Percentiles rank a stretch among this genome's conserved stretches.
phyloP scores from a whole-genome alignment of 1,140 invertebrate species.

The Trachelipus rathkii region DNA sequence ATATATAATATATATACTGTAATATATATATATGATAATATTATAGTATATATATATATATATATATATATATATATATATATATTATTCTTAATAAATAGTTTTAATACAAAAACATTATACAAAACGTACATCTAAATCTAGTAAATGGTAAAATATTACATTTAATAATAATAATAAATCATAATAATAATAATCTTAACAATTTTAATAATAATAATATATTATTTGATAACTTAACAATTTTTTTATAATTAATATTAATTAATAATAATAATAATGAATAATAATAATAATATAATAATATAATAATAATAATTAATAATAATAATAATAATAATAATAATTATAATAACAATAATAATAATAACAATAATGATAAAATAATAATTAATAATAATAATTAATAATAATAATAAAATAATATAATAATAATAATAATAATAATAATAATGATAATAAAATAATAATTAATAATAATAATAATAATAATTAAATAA shows the following conservation, averaged over 20 bases:
- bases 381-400: not conserved
- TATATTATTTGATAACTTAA: not conserved
- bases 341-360: not conserved
- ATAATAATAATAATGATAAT: not conserved
- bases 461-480: not conserved
- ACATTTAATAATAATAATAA: not conserved
- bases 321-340: not conserved
- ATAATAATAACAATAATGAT: not conserved
- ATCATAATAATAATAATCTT: not conserved
- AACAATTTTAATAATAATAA: not conserved
- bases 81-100: not conserved
- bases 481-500: not conserved
- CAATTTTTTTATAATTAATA: not conserved
- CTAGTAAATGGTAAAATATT: not conserved
- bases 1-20: constrained; percentile 11
- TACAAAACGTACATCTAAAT: not conserved
- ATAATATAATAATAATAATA: not conserved
- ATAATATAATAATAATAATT: not conserved
- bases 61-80: constrained; percentile 15
- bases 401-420: not conserved
- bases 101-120: not conserved
- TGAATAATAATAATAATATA: no score
- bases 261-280: not conserved
- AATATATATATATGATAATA: constrained; percentile 15
- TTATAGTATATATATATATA: constrained; percentile 15